Evolutionary conservation across 2,113 vertebrate species (phyloP), one percentile per base, ranked within the genome.

Genomic region (Euleptes europaea): DNA sequence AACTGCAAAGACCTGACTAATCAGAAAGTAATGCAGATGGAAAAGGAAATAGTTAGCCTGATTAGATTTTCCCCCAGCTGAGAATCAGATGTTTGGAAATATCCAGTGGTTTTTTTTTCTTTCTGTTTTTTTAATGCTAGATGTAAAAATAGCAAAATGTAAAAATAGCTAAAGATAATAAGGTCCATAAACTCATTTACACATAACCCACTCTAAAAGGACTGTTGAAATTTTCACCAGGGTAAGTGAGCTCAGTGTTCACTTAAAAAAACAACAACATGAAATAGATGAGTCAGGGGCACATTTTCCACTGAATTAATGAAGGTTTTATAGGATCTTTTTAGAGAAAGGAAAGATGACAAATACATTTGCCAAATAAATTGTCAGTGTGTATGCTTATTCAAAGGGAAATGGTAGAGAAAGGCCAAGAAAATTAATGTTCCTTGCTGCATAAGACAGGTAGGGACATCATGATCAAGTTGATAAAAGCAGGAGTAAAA

Each of bases 81-180:
- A 94, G 84, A 88, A 92, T 91, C 90, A 94, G 90, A 95, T 91
- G 91, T 94, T 94, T 92, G 92, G 92, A 95, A 95, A 95, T 90
- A 92, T 83, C 88, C 92, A 83, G 73, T 72, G 89, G 31, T 63
- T 71, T 60, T 60, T 57, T 70, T 28, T 91, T 94, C n/a, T 92
- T 87, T 33, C 76, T 89, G 44, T 44, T 44, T 89, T 92, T 91
- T 88, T 93, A 92, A 87, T 82, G 90, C 70, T 86, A 84, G 70
- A 86, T 13, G 65, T 65, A 85, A 91, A 93, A 92, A 92, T 1
- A 44, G 81, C 28, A 80, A 54, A 85, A 38, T 13, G 65, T 65
- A 85, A 91, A 93, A 92, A 92, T 1, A 44, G 81, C 28, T 81
- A 54, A 85, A 38, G 69, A 73, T 57, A 69, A 38, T 83, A 89